Conservation (phyloP, 2,888 invertebrate species). For the Synergus japonicus region DNA sequence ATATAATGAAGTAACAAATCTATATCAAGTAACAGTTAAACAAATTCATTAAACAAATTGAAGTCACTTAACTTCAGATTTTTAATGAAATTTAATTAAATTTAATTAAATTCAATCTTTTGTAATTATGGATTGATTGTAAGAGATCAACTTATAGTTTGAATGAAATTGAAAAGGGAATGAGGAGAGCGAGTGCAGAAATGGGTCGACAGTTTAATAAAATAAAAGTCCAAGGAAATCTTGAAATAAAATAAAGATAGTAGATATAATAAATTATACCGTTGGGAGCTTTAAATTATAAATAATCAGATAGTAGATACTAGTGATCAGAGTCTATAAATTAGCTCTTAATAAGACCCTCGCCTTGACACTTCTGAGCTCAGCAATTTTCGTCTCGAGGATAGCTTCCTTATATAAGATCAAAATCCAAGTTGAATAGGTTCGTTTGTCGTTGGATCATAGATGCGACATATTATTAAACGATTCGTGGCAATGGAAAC, state of each 20-base stretch:
- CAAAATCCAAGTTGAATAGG: slow-evolving; percentile 56
- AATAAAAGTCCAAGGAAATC: not conserved
- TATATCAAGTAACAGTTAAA: no score
- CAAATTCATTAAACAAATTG: no score
- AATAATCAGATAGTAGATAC: not conserved
- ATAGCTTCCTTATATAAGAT: not conserved
- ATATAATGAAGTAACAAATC: no score
- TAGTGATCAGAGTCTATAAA: not conserved
- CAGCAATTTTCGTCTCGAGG: not conserved
- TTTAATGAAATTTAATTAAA: no score
- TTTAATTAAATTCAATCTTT: no score
- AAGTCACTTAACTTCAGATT: no score
- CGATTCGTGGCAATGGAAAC: slow-evolving; percentile 20
- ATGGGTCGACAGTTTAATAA: no score
- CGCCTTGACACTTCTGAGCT: not conserved
- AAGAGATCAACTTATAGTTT: no score
- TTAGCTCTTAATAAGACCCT: not conserved
- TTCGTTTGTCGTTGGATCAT: slow-evolving; percentile 58
- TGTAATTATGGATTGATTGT: no score
- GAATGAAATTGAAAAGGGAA: no score
- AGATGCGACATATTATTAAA: slow-evolving; percentile 49
- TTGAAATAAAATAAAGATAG: not conserved
- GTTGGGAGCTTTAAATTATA: not conserved
- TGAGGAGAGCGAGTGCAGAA: no score
- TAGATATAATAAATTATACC: not conserved